phyloP scores from a whole-genome alignment of 2,888 invertebrate species.

The Callyntrura guangdongensis region DNA sequence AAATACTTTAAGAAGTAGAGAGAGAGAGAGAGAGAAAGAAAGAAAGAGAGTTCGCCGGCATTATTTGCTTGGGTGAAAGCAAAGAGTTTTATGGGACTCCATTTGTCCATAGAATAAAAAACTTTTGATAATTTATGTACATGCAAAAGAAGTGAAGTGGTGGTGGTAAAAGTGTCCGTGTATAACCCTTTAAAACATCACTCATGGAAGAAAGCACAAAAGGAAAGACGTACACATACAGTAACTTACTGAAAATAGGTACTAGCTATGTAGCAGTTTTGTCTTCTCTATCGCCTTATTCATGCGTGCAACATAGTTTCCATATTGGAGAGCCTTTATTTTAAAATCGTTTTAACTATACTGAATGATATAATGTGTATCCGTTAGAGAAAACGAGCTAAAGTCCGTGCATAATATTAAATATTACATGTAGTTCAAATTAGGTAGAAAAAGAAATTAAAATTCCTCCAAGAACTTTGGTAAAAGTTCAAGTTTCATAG shows the following conservation, averaged over 20 bases:
- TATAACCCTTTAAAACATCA: constrained; percentile 23
- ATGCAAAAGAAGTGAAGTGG: constrained; percentile 77
- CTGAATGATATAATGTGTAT: constrained; percentile 4
- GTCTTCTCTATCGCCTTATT: constrained; percentile 1
- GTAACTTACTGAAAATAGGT: background rate
- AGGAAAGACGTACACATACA: background rate
- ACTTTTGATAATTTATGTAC: constrained; percentile 78
- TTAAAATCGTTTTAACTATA: constrained; percentile 13
- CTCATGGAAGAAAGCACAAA: constrained; percentile 17
- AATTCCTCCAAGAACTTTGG: background rate
- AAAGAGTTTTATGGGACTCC: constrained; percentile 77
- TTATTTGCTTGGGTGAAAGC: constrained; percentile 78
- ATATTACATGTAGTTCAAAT: background rate
- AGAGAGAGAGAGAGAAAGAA: constrained; percentile 31
- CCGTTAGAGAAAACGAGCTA: background rate
- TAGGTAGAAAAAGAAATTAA: background rate
- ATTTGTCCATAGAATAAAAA: constrained; percentile 74
- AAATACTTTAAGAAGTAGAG: constrained; percentile 50
- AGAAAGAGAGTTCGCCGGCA: constrained; percentile 70
- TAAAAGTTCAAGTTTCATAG: background rate
- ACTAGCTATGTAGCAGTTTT: constrained; percentile 28
- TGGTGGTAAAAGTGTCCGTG: constrained; percentile 23
- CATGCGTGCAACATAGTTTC: constrained; percentile 28
- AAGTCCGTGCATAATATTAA: background rate
- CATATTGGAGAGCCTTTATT: constrained; percentile 8